Base-by-base conservation (phyloP, 2,888 invertebrate species). In the Epinotia ramella region DNA sequence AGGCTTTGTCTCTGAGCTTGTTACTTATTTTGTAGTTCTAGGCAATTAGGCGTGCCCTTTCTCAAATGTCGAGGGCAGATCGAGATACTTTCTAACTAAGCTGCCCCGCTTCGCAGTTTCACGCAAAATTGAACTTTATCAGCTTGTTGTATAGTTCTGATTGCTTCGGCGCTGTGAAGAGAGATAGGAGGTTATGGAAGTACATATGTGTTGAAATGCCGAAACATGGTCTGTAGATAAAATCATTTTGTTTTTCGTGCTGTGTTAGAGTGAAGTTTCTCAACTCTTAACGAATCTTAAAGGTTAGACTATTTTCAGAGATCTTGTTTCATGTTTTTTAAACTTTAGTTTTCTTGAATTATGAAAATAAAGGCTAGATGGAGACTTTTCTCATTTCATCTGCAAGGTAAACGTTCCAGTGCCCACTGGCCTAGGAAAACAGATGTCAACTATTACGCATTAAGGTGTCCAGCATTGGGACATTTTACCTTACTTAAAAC, bases 1-100 rank as follows among this genome's bases (percentile, higher is more conserved):
- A 53, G 53, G 1, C 53, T n/a, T 53, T 53, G 53, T 53, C 53
- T 53, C 53, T 7, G 1, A 53, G 62, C n/a, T 33, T 7, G 62
- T 62, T 62, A 33, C 60, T 69, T 69, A 69, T 44, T 60, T 68
- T 33, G 46, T 66, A 57, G 69, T 73, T 73, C 69, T 64, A 70
- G 65, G 74, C 75, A 70, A 75, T 75, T 71, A 75, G 75, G 70
- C 5, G 59, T 44, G 75, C 75, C 75, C 75, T 75, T 75, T 75
- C 69, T 46, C 33, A 75, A 75, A 75, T 75, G 75, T 71, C 75
- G 74, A 71, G 75, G 75, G 75, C 75, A 70, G 46, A n/a, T n/a
- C 24, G 24, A 59, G 59, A 12, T 11, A 60, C 46, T 60, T 46
- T 46, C 69, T 46, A 60, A 24, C 24, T 28, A 46, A 24, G 24